A percentile compares a stretch with the other conserved stretches of the same genome.
These are phyloP conservation scores for Taenaris catops DNA, from an alignment of 2,888 invertebrate genomes.

Conservation along the genomic window DNA sequence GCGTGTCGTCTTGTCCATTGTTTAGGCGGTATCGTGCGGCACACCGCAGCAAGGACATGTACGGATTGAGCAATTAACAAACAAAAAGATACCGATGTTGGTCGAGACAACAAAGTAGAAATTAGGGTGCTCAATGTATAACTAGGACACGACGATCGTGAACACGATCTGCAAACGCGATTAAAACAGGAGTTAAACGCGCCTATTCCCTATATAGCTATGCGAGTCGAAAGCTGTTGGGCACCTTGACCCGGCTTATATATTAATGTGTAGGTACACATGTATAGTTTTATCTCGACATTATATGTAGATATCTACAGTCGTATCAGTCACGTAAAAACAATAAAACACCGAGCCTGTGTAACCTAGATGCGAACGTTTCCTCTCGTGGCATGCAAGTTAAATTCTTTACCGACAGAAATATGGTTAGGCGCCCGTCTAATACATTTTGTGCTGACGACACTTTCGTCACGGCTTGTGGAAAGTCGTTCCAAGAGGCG, in stretches of 20 bases:
- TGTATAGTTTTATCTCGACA: conserved; percentile 52
- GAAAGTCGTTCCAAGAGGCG: no score
- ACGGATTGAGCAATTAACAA: conserved; percentile 57
- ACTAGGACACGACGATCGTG: conserved; percentile 49
- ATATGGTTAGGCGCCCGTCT: conserved; percentile 21
- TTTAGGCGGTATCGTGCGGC: conserved; percentile 42
- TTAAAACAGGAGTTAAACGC: conserved; percentile 58
- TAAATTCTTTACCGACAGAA: conserved; percentile 29
- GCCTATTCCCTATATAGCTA: conserved; percentile 59
- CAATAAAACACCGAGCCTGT: conserved; percentile 68
- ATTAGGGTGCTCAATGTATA: conserved; percentile 50
- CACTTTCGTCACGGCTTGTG: no score
- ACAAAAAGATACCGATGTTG: conserved; percentile 43
- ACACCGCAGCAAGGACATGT: conserved; percentile 56
- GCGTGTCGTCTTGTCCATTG: conserved; percentile 54
- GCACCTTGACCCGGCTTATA: conserved; percentile 66
- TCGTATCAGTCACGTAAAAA: conserved; percentile 73
- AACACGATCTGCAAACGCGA: conserved; percentile 37
- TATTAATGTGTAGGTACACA: conserved; percentile 41
- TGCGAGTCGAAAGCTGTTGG: conserved; percentile 66
- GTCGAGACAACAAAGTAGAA: conserved; percentile 51
- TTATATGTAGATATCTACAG: conserved; percentile 37
- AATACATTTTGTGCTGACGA: no score
- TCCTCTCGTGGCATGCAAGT: conserved; percentile 43
- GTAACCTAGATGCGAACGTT: conserved; percentile 64